Base-by-base conservation (phyloP, 2,888 invertebrate genomes). In the Hydroisotoma schaefferi region DNA sequence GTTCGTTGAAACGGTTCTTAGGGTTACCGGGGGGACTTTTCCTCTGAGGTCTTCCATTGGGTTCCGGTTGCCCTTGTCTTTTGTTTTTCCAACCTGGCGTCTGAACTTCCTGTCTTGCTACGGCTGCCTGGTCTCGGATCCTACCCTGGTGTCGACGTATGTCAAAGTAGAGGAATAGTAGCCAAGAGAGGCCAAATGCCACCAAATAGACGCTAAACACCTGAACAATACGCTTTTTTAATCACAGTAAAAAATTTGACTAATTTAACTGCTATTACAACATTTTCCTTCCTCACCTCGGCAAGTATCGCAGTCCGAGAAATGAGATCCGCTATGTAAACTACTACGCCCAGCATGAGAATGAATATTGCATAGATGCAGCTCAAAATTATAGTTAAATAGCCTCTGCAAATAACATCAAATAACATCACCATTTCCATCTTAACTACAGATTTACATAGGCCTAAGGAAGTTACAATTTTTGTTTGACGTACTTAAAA, bases 291-390 rank as follows among this genome's bases (percentile, higher is more conserved):
- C 18, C 18, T 43, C 78, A 85, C 85, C 79, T 83, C 80, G 37
- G 84, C 80, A 59, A 82, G 74, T 3, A 80, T 76, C 12, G 75
- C 75, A 55, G 76, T 74, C 20, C 76, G 76, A 6, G 81, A 67
- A 56, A 85, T 78, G 47, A 84, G 77, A 73, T 86, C 85, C 49
- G 81, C 81, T 28, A 85, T 75, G 72, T 85, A 85, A 29, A 87
- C 78, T 2, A 87, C 82, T 6, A 84, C 70, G 28, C 87, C 87
- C 26, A 86, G 75, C 25, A 86, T 84, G 3, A 87, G 81, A 62
- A 87, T 75, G 69, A 86, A 79, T 65, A 87, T 81, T 43, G 85
- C 85, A 73, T 87, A 87, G 72, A 85, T 82, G 63, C 83, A 81
- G 74, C 87, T 86, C 68, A 84, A 75, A 55, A 84, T 82, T 51